Base-by-base conservation (phyloP, 2,113 vertebrate species). In the Pterocles gutturalis region DNA sequence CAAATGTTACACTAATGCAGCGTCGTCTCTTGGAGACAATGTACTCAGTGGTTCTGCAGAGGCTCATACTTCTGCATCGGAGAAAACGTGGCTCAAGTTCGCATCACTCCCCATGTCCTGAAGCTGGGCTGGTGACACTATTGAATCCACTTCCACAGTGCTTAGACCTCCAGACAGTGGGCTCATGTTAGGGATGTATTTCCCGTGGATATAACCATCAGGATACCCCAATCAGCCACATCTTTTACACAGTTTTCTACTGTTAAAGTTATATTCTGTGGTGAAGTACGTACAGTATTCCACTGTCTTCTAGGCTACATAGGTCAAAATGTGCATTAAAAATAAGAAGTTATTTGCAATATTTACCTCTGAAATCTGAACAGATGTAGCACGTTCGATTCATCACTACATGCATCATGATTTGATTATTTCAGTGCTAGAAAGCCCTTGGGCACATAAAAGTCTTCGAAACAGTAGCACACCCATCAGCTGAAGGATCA, bases 391-490 rank as follows among this genome's bases (percentile, higher is more conserved):
- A 60, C 22, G 51, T 58, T 75, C 24, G 22, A 11, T 89, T 91
- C 24, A 83, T 54, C 54, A 58, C 13, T 78, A 73, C 66, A 62
- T 55, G 8, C 12, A 38, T 26, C 0, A 1, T 48, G 6, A 43
- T 33, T 67, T 73, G 28, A 24, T 87, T 70, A 83, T 81, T 90
- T 70, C 28, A 71, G 13, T 70, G 5, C 33, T 79, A 54, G 77
- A 82, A 53, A 17, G 6, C 0, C 0, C 14, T 25, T 49, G 13
- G 14, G 9, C 5, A 69, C 25, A 38, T 24, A 36, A 11, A 51
- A 61, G 21, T 61, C 21, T 80, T 36, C 67, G 34, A 81, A 29
- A n/a, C 7, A 41, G n/a, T 25, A 65, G 10, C 2, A 0, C 19
- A 38, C 2, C 7, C 10, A 17, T 41, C 17, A 58, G 28, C 29